Percentiles rank a stretch among this genome's conserved stretches.
Conservation (phyloP, 1,140 invertebrate species). For the Agrilus planipennis region DNA sequence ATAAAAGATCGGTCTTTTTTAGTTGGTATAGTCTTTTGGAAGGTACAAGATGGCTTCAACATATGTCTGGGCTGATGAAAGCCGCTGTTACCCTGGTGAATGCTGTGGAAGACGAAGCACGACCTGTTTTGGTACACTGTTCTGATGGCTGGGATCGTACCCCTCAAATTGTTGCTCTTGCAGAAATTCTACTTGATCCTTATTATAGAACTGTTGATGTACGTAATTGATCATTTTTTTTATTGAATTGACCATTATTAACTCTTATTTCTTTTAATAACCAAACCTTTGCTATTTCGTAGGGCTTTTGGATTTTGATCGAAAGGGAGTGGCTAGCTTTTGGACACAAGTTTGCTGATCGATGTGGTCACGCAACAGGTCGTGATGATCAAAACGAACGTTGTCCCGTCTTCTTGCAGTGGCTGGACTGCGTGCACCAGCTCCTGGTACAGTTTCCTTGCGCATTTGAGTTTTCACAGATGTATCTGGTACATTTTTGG, state of each 20-base stretch:
- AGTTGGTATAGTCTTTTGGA: constrained; percentile 84
- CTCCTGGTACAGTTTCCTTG: constrained; percentile 79
- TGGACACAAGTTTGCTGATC: constrained; percentile 93
- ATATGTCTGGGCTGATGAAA: constrained; percentile 71
- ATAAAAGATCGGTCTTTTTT: constrained; percentile 22
- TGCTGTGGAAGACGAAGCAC: constrained; percentile 68
- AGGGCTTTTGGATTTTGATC: constrained; percentile 85
- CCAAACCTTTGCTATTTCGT: too few species aligned
- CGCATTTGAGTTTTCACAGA: constrained; percentile 89
- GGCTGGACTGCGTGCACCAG: constrained; percentile 94
- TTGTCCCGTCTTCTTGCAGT: constrained; percentile 95
- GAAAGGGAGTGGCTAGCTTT: constrained; percentile 94
- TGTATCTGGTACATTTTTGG: constrained; percentile 70
- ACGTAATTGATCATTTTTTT: background rate
- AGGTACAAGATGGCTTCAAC: constrained; percentile 80
- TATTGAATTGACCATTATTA: too few species aligned
- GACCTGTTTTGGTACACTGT: constrained; percentile 90
- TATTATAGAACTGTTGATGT: constrained; percentile 78
- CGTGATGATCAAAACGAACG: constrained; percentile 81
- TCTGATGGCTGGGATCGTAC: constrained; percentile 97
- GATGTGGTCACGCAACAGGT: constrained; percentile 76
- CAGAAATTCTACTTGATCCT: constrained; percentile 85
- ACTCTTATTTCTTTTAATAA: too few species aligned
- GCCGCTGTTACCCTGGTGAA: constrained; percentile 68
- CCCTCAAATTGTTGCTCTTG: constrained; percentile 83